Conservation (phyloP, 2,113 vertebrate genomes). For the Cyprinodon tularosa region DNA sequence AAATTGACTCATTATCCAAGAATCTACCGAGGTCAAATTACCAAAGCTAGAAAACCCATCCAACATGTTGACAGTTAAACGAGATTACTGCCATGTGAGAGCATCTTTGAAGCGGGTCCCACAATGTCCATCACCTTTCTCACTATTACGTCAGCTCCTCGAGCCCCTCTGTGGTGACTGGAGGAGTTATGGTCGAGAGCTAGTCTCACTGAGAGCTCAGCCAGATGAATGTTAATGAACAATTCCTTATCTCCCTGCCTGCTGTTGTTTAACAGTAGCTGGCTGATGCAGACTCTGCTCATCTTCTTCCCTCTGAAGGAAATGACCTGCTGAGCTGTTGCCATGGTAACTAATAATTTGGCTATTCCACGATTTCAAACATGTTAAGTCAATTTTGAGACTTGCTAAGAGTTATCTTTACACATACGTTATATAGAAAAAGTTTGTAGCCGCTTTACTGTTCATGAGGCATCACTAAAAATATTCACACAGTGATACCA, state of each 20-base stretch:
- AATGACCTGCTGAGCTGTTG: slow-evolving; percentile 52
- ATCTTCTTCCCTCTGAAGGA: slow-evolving; percentile 19
- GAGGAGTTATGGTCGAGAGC: neutral
- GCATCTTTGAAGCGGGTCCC: slow-evolving; percentile 25
- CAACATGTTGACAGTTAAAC: slow-evolving; percentile 39
- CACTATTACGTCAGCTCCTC: slow-evolving; percentile 51
- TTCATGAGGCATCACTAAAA: no score
- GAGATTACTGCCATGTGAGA: slow-evolving; percentile 46
- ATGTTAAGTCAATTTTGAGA: slow-evolving; percentile 2
- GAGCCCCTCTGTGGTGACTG: slow-evolving; percentile 21
- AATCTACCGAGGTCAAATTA: slow-evolving; percentile 24
- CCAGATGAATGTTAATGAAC: slow-evolving; percentile 39
- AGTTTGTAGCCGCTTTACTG: no score
- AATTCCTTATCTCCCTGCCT: slow-evolving; percentile 17
- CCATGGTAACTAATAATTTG: slow-evolving; percentile 58
- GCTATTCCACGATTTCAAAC: neutral
- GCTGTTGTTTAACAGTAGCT: slow-evolving; percentile 32
- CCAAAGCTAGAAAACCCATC: slow-evolving; percentile 27
- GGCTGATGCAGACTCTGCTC: slow-evolving; percentile 8
- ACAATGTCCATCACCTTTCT: slow-evolving; percentile 46
- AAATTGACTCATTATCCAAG: slow-evolving; percentile 32
- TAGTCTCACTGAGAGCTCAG: neutral
- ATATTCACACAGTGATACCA: no score
- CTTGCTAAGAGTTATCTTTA: neutral
- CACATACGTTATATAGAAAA: neutral